Conservation (phyloP, 2,888 invertebrate species). For the Eilema sororculum region DNA sequence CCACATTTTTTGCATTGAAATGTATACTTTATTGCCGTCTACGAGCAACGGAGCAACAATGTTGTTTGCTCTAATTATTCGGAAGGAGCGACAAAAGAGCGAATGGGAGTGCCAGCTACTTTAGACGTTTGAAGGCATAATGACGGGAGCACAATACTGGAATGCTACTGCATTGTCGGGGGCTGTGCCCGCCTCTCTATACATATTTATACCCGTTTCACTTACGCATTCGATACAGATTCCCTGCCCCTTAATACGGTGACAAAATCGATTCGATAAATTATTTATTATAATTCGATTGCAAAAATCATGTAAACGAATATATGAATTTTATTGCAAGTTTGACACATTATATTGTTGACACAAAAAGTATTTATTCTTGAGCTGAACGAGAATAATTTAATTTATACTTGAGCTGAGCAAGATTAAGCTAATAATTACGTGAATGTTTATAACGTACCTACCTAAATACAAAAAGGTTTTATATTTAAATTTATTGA, state of each 20-base stretch:
- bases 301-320: constrained; percentile 53
- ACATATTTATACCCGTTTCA: constrained; percentile 77
- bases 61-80: constrained; percentile 82
- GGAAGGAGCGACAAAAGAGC: constrained; percentile 81
- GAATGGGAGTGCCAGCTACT: constrained; percentile 78
- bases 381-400: neutral
- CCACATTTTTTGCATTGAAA: constrained; percentile 79
- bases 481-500: neutral
- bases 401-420: neutral
- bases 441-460: neutral
- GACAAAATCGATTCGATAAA: constrained; percentile 39
- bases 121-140: constrained; percentile 72
- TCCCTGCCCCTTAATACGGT: constrained; percentile 43
- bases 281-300: constrained; percentile 57
- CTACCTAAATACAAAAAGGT: too few species aligned
- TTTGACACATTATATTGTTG: constrained; percentile 28
- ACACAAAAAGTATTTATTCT: neutral
- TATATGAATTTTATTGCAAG: constrained; percentile 52
- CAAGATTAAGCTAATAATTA: neutral
- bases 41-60: constrained; percentile 66
- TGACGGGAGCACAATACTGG: constrained; percentile 76
- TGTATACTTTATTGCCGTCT: constrained; percentile 80
- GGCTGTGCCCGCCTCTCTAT: constrained; percentile 76
- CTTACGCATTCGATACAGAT: constrained; percentile 56
- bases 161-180: constrained; percentile 74